Evolutionary conservation across 2,888 invertebrate genomes (phyloP).

Genomic region (Lepidonotus clava): DNA sequence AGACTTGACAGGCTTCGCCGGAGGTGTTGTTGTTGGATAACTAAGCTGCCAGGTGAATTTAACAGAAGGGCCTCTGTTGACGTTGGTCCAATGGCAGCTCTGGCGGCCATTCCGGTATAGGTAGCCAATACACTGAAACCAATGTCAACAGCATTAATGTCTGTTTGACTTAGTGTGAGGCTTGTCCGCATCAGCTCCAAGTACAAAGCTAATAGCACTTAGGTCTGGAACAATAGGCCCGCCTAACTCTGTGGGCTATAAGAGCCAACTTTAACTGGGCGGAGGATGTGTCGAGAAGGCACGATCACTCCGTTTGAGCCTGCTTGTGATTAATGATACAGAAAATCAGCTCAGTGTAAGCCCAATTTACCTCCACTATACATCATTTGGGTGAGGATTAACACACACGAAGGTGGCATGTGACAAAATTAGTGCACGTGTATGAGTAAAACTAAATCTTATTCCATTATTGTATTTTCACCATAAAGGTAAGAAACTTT

Average conservation of each 20-base stretch:
- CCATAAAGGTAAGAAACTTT: no score
- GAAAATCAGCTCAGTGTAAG: conserved; percentile 9
- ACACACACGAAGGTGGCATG: no score
- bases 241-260: background rate
- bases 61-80: background rate
- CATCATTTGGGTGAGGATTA: no score
- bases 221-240: background rate
- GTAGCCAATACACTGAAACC: background rate
- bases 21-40: background rate
- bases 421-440: no score
- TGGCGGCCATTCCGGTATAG: background rate
- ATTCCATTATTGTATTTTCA: no score
- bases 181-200: background rate
- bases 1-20: no score
- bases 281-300: conserved; percentile 6
- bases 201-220: background rate
- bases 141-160: conserved; percentile 2
- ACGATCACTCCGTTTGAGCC: background rate
- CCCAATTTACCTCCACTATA: conserved; percentile 15
- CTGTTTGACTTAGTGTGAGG: background rate
- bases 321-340: background rate
- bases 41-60: background rate
- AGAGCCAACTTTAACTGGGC: background rate
- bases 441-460: no score
- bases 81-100: conserved; percentile 2